A percentile compares a stretch with the other conserved stretches of the same genome.
phyloP scores from a whole-genome alignment of 2,797 vertebrate genomes.

The Otolemur crassicaudatus region DNA sequence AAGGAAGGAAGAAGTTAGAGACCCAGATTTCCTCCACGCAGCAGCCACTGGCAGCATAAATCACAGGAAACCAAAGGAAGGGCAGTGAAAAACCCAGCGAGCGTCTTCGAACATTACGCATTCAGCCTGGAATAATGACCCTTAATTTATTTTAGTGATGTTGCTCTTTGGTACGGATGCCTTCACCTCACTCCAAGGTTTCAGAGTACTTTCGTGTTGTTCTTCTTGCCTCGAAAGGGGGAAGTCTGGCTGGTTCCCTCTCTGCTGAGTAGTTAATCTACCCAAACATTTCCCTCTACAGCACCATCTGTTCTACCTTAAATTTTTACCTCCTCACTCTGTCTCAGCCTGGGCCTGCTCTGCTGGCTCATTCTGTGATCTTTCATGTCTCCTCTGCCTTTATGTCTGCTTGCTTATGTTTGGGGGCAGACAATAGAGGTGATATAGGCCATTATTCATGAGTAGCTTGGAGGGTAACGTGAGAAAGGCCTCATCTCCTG shows the following conservation, averaged over 20 bases:
- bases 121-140: slow-evolving; percentile 77
- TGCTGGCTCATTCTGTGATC: slow-evolving; percentile 90
- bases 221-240: slow-evolving; percentile 52
- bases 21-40: slow-evolving; percentile 70
- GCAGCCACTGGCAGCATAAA: slow-evolving; percentile 67
- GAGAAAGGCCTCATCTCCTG: slow-evolving; percentile 97
- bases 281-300: slow-evolving; percentile 66
- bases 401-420: slow-evolving; percentile 90
- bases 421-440: slow-evolving; percentile 92
- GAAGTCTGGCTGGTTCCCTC: slow-evolving; percentile 76
- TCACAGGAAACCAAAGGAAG: slow-evolving; percentile 59
- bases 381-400: slow-evolving; percentile 93
- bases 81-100: slow-evolving; percentile 73
- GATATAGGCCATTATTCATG: slow-evolving; percentile 89
- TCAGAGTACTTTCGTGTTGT: slow-evolving; percentile 72
- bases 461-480: slow-evolving; percentile 93
- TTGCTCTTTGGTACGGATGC: slow-evolving; percentile 71
- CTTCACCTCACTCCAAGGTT: slow-evolving; percentile 79
- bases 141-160: slow-evolving; percentile 83
- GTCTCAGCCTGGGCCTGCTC: slow-evolving; percentile 83
- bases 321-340: slow-evolving; percentile 78
- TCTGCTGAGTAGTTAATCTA: slow-evolving; percentile 75
- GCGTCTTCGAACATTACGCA: slow-evolving; percentile 73
- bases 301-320: slow-evolving; percentile 84
- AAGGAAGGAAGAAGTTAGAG: slow-evolving; percentile 64